Base-by-base conservation (phyloP, 2,113 vertebrate species). In the Heterochromis multidens region DNA sequence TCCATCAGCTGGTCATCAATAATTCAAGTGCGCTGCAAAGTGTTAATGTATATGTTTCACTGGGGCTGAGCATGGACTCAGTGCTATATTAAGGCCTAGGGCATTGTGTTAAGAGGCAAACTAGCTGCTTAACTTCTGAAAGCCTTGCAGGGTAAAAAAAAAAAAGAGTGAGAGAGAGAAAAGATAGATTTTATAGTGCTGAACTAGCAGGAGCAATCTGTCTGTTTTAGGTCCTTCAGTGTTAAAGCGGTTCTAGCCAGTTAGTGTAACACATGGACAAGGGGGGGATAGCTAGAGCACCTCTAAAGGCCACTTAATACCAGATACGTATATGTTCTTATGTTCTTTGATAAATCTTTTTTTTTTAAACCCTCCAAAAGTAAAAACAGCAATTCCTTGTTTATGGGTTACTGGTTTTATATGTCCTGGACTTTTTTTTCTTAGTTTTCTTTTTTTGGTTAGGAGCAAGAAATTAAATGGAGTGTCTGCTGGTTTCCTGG, bases 1-100 rank as follows among this genome's bases (percentile, higher is more conserved):
- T 29, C 76, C 88, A 92, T 90, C 82, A 88, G 83, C 84, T 65
- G 21, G 16, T 17, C 81, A 90, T 93, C 84, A 93, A 95, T 94
- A 91, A 95, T 94, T 92, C 62, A 95, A 43, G 40, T 77, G 27
- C 79, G 88, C 65, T 87, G 79, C 80, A 61, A 63, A 17, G 43
- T 27, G 21, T 81, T 88, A 82, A 85, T 94, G 91, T 91, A 92
- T 83, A 62, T 81, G 78, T 90, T 89, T 90, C 60, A 76, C 86
- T 87, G 59, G 25, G 65, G 79, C 77, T 81, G 87, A 87, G 81
- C 58, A 35, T 76, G 74, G 61, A 76, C 49, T 49, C 52, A 35
- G 78, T 25, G 77, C 84, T 91, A 93, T 88, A 85, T 93, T 88
- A 89, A 90, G 91, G 85, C 54, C 49, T 12, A 40, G 63, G 40